Evolutionary conservation across 2,888 invertebrate genomes (phyloP), one percentile per base, ranked within the genome.

Genomic region (Rotaria socialis): DNA sequence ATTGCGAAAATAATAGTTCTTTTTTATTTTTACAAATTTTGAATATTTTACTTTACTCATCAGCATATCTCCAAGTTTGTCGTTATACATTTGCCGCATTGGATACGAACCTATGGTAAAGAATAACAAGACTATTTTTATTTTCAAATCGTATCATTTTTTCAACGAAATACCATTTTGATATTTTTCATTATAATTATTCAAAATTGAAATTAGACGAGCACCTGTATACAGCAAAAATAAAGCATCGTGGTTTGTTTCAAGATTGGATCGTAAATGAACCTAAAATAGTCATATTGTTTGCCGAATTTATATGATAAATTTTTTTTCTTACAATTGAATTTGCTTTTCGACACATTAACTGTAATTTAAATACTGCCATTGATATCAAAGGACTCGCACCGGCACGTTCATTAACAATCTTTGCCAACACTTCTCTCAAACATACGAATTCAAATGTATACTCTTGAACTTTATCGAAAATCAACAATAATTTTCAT

Each of bases 321-420:
- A 35, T 75, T 8, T 35, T 43, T 0, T 43, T 35, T 35, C 35
- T 14, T 80, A 80, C 80, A 80, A 80, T 80, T 3, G 80, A 43
- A 43, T 80, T 43, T 80, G 22, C 47, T 80, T 47, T 80, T 47
- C 80, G 80, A 80, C 80, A 47, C 24, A 80, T 80, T 14, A 80
- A 47, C 47, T 80, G 80, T 47, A 80, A 80, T 80, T 80, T 80
- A 43, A 80, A 80, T 47, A 80, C 47, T 16, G 80, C 80, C 47
- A 80, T 47, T 24, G 80, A 47, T n/a, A 67, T 67, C 2, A 7
- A 27, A 8, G 67, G 35, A 35, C 67, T 67, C 16, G 67, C 43
- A 41, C n/a, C 24, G 24, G 80, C 14, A n/a, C 80, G 80, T 80
- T 80, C 47, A 19, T 43, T 80, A 47, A 47, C 47, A n/a, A 80